These are phyloP conservation scores for Heteromurus nitidus DNA, from an alignment of 2,888 invertebrate species.

Conservation along the genomic window DNA sequence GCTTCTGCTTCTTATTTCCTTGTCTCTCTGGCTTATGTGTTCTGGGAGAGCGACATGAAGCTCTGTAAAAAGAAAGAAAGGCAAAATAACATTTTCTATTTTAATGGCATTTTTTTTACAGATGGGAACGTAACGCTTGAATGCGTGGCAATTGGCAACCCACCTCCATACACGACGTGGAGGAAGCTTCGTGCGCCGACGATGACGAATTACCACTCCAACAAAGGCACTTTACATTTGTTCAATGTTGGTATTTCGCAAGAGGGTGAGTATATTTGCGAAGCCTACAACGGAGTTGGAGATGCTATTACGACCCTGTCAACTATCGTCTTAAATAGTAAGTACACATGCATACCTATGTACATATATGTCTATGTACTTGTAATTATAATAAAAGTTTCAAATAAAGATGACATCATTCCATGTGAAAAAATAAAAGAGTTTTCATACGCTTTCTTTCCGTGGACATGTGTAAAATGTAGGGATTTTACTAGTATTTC, in stretches of 20 bases:
- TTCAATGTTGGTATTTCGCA: slow-evolving; percentile 80
- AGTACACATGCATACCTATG: slow-evolving; percentile 41
- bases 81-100: slow-evolving; percentile 68
- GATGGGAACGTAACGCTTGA: slow-evolving; percentile 83
- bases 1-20: neutral
- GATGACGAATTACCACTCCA: slow-evolving; percentile 68
- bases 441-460: neutral
- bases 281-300: slow-evolving; percentile 81
- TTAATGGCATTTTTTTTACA: slow-evolving; percentile 72
- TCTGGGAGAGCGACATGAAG: neutral
- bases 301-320: slow-evolving; percentile 78
- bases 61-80: neutral
- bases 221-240: slow-evolving; percentile 79
- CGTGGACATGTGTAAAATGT: no score
- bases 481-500: no score
- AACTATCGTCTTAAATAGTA: slow-evolving; percentile 76
- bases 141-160: slow-evolving; percentile 83
- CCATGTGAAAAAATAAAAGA: neutral
- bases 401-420: slow-evolving; percentile 60
- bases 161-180: slow-evolving; percentile 82
- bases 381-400: slow-evolving; percentile 22
- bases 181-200: slow-evolving; percentile 76
- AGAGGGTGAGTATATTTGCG: slow-evolving; percentile 87
- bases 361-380: neutral
- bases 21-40: slow-evolving; percentile 4